A percentile compares a stretch with the other conserved stretches of the same genome.
These are phyloP conservation scores for Hypsibius dujardini DNA, from an alignment of 1,140 invertebrate genomes.

Conservation along the genomic window DNA sequence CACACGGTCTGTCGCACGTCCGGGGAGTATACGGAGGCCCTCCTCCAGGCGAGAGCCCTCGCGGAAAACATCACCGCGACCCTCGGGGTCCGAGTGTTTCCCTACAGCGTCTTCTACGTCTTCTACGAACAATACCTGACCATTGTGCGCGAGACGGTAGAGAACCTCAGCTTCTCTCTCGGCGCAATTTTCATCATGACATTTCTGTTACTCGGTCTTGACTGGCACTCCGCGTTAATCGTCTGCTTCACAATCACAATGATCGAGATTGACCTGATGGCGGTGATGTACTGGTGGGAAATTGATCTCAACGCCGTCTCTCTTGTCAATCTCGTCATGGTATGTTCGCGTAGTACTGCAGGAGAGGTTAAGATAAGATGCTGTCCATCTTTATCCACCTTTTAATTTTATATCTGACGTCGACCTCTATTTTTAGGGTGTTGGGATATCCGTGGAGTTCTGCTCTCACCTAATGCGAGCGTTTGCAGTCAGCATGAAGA, in stretches of 20 bases:
- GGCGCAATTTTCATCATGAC: slow-evolving; percentile 60
- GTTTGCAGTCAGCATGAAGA: slow-evolving; percentile 48
- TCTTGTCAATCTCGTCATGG: slow-evolving; percentile 86
- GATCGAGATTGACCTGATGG: slow-evolving; percentile 62
- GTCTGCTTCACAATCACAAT: slow-evolving; percentile 54
- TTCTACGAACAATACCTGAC: slow-evolving; percentile 85
- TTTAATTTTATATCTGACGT: too few species aligned
- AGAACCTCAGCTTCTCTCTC: slow-evolving; percentile 55
- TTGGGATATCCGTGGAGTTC: slow-evolving; percentile 86
- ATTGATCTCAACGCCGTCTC: slow-evolving; percentile 81
- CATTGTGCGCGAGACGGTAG: slow-evolving; percentile 56
- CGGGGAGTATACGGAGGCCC: slow-evolving; percentile 58
- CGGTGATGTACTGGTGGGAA: slow-evolving; percentile 74
- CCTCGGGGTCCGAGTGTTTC: slow-evolving; percentile 56
- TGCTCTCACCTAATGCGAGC: slow-evolving; percentile 71
- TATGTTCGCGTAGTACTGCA: slow-evolving; percentile 31
- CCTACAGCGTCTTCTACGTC: slow-evolving; percentile 80
- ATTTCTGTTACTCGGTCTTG: slow-evolving; percentile 64
- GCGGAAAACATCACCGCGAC: slow-evolving; percentile 53
- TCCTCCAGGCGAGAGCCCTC: slow-evolving; percentile 52
- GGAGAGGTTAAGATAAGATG: too few species aligned
- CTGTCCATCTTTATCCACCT: too few species aligned
- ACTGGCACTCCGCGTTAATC: slow-evolving; percentile 55
- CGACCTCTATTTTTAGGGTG: slow-evolving; percentile 39
- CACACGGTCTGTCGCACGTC: slow-evolving; percentile 59